Conservation (phyloP, 2,113 vertebrate species). For the Clinocottus analis region DNA sequence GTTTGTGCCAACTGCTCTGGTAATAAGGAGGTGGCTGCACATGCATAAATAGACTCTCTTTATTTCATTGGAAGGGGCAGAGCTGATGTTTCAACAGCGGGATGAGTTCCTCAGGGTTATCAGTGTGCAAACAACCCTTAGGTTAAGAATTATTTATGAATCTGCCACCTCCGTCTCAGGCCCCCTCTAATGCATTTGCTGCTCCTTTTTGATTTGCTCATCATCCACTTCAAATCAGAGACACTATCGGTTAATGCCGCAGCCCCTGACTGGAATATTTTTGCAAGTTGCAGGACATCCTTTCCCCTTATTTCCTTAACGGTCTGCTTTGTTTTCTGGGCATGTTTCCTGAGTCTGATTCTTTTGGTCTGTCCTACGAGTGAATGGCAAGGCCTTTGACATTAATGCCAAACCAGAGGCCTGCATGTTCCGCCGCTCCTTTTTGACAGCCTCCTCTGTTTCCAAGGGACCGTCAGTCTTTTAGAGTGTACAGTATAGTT, state of each 20-base stretch:
- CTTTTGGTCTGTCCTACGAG: slow-evolving; percentile 72
- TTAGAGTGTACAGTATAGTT: slow-evolving; percentile 78
- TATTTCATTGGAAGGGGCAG: slow-evolving; percentile 41
- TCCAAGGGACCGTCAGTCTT: slow-evolving; percentile 67
- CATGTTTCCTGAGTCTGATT: slow-evolving; percentile 74
- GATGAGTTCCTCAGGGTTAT: slow-evolving; percentile 50
- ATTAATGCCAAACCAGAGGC: slow-evolving; percentile 74
- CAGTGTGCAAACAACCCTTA: slow-evolving; percentile 52
- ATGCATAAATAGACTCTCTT: slow-evolving; percentile 38
- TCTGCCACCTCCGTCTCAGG: slow-evolving; percentile 34
- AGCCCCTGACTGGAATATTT: slow-evolving; percentile 29
- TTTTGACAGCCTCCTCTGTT: slow-evolving; percentile 66
- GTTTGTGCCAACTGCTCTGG: not conserved
- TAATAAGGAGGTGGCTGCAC: slow-evolving; percentile 27
- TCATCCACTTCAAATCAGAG: slow-evolving; percentile 40
- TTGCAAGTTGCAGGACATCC: slow-evolving; percentile 4
- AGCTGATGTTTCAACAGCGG: slow-evolving; percentile 43
- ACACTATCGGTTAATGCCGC: slow-evolving; percentile 27
- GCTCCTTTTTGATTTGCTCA: slow-evolving; percentile 47
- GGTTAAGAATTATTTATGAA: slow-evolving; percentile 65
- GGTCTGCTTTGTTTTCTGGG: slow-evolving; percentile 57
- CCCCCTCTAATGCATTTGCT: slow-evolving; percentile 33
- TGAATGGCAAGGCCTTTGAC: slow-evolving; percentile 79
- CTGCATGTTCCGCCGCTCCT: slow-evolving; percentile 78
- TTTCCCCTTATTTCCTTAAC: slow-evolving; percentile 24